Evolutionary conservation across 2,797 vertebrate genomes (phyloP).

Genomic region (Coregonus suidteri): DNA sequence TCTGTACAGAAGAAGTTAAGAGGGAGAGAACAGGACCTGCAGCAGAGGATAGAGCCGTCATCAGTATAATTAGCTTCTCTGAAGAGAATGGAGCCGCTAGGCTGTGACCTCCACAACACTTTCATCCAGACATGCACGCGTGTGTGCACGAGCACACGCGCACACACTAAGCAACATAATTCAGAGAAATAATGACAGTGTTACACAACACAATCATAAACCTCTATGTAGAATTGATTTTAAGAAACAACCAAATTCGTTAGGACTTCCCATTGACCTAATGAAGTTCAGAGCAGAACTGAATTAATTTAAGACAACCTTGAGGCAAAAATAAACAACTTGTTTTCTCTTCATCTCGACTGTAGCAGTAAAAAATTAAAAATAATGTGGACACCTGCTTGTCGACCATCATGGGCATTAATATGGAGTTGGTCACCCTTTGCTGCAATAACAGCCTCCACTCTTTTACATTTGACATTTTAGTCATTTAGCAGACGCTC

Average conservation of each 20-base stretch:
- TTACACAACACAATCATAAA: background rate
- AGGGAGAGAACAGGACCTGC: background rate
- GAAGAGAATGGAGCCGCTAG: background rate
- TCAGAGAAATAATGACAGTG: too few species aligned
- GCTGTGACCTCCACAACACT: background rate
- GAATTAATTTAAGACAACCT: background rate
- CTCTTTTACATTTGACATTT: too few species aligned
- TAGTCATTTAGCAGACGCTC: too few species aligned
- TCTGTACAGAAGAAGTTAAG: background rate
- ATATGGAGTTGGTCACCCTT: too few species aligned
- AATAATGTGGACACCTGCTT: too few species aligned
- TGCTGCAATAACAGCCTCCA: too few species aligned
- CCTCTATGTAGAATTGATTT: background rate
- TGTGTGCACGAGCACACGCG: background rate
- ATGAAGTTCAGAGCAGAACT: background rate
- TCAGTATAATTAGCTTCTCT: background rate
- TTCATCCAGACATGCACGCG: background rate
- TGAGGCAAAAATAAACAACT: background rate
- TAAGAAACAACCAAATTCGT: background rate
- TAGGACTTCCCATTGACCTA: background rate
- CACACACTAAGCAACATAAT: background rate
- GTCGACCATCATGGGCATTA: too few species aligned
- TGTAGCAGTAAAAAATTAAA: too few species aligned
- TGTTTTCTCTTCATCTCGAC: too few species aligned
- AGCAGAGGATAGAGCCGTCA: background rate